phyloP scores from a whole-genome alignment of 2,797 vertebrate genomes.

The Macroramphosus scolopax region DNA sequence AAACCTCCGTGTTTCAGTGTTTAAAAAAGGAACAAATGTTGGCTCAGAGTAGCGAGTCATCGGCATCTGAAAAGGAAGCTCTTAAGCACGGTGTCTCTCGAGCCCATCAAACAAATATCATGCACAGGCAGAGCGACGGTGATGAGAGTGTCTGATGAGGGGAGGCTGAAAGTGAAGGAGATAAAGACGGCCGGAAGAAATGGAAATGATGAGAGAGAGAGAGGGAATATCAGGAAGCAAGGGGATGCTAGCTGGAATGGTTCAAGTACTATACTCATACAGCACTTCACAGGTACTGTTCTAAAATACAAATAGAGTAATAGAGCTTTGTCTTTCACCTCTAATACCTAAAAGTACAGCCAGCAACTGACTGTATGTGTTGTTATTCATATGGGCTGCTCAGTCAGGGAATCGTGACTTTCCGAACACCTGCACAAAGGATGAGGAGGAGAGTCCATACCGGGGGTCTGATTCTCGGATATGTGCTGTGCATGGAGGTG shows the following conservation, averaged over 20 bases:
- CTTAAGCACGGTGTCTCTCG: too few relatives aligned
- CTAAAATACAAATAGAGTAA: too few relatives aligned
- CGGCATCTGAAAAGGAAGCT: conserved; percentile 1
- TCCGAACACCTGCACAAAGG: neutral
- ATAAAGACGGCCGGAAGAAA: conserved; percentile 18
- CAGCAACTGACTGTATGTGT: neutral
- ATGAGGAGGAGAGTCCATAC: conserved; percentile 3
- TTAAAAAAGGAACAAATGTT: too few relatives aligned
- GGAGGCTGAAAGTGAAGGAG: conserved; percentile 3
- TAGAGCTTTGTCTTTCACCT: too few relatives aligned
- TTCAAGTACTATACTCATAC: neutral
- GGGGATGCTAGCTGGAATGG: neutral
- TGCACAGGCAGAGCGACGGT: conserved; percentile 27
- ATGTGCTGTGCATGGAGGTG: conserved; percentile 6
- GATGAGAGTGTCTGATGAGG: conserved; percentile 24
- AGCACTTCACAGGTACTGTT: too few relatives aligned
- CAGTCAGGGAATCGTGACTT: conserved; percentile 1
- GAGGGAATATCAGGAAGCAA: neutral
- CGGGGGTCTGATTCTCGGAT: conserved; percentile 1
- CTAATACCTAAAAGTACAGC: too few relatives aligned
- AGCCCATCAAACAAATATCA: conserved; percentile 27
- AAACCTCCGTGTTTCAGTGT: neutral
- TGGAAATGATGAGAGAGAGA: neutral
- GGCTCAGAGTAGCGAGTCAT: too few relatives aligned
- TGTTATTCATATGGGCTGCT: conserved; percentile 4